These are phyloP conservation scores for Numida meleagris DNA, from an alignment of 2,113 vertebrate species.

Conservation along the genomic window DNA sequence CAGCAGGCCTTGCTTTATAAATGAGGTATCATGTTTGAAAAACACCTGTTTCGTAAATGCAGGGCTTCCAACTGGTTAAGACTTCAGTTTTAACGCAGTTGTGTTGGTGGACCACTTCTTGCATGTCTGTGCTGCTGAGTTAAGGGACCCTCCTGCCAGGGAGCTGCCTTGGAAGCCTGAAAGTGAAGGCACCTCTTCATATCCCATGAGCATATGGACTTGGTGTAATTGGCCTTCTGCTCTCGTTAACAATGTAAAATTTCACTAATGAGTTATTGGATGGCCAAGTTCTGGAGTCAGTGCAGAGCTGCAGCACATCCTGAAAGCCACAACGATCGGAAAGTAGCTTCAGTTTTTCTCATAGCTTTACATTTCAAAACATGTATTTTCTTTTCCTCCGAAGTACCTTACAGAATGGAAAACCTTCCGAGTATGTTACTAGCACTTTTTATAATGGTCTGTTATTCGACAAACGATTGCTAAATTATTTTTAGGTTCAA, in stretches of 20 bases:
- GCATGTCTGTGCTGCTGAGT: fast-evolving
- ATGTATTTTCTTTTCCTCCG: neutral
- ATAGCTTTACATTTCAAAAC: fast-evolving
- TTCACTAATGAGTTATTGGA: neutral
- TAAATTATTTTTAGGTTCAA: neutral
- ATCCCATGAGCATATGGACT: fast-evolving
- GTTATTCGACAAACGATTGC: neutral
- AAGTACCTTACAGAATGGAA: neutral
- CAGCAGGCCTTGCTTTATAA: neutral
- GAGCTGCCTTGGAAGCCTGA: neutral
- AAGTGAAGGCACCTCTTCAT: too few relatives aligned
- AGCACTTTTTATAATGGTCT: neutral
- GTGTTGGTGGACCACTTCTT: neutral
- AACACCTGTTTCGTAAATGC: neutral
- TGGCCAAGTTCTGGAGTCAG: neutral
- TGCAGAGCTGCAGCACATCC: neutral
- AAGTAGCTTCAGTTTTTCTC: neutral
- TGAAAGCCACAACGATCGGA: neutral
- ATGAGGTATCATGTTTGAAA: neutral
- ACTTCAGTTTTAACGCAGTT: neutral
- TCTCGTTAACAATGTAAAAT: neutral
- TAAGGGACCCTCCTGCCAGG: neutral
- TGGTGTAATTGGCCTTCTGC: neutral
- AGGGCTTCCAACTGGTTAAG: neutral
- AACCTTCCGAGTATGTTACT: neutral